Evolutionary conservation across 2,888 invertebrate genomes (phyloP), one percentile per base, ranked within the genome.

Genomic region (Craniophora ligustri): DNA sequence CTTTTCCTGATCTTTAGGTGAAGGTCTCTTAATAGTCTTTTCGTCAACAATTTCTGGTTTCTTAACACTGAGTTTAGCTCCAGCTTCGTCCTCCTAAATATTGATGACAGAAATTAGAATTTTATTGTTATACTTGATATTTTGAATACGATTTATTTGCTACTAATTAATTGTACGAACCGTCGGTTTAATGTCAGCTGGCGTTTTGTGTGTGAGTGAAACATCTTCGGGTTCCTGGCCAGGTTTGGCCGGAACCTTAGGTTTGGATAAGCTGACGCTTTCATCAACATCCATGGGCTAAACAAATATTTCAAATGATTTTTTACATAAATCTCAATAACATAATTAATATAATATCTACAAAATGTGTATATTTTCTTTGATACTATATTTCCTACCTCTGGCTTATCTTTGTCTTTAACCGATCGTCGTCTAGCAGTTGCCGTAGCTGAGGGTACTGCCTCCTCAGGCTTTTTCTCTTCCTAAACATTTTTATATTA

Each of bases 211-310:
- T 82, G 91, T 91, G 30, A 92, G 87, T 44, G 91, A 88, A 62
- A 92, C 92, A 1, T 92, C 89, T 78, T 92, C 93, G 42, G 93
- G 92, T 69, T 88, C 85, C 60, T 88, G 78, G 51, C 84, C 91
- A 71, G 91, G 90, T 62, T 91, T 91, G 30, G 69, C 81, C 34
- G 88, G 87, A 57, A 82, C 54, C 69, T 89, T 92, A 28, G 92
- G 92, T 63, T 91, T 91, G 45, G 86, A 82, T 30, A 93, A 53
- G 65, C 82, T 92, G 61, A 92, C 80, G 62, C 79, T 91, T 93
- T 95, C 82, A 82, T 92, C 87, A 86, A 91, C 87, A 32, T 92
- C 92, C 92, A 92, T 92, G 28, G 91, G 86, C 92, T 92, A 79
- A 38, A 76, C 44, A 81, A 79, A 70, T 48, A 23, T 45, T 31